Base-by-base conservation (phyloP, 2,113 vertebrate species). In the Salvator merianae region DNA sequence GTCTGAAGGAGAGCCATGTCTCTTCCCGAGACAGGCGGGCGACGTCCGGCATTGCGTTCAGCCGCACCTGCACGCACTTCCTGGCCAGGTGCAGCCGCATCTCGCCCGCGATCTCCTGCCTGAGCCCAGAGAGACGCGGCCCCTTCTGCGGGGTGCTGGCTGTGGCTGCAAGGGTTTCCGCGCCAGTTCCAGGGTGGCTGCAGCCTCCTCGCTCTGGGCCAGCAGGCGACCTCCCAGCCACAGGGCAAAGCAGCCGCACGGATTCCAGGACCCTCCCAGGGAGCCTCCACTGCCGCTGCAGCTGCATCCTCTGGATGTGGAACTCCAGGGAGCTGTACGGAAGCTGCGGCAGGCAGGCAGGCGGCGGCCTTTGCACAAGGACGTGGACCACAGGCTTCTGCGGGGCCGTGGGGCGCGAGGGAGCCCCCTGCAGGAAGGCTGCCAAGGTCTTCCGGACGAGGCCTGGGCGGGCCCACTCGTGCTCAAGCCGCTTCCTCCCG, bases 401-500 rank as follows among this genome's bases (percentile, higher is more conserved):
- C 32, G 38, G 82, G 47, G 26, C 14, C 18, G 55, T 13, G 32
- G 63, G n/a, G 7, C 5, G 28, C 10, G 32, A 24, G 18, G 82
- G 82, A 36, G 82, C 26, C 18, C 47, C 69, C 12, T 40, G 47
- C 47, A 77, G 38, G 65, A 84, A 84, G 32, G 63, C 34, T 2
- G 10, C 6, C 74, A 84, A 28, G 22, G 82, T 55, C n/a, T 53
- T 84, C 63, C 38, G 82, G 22, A 84, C n/a, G 2, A 77, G 74
- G 18, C 26, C 10, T 5, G 82, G 82, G 10, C 69, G 20, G 34
- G 65, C 82, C 82, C 74, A 84, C 7, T 24, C 26, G 1, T 70
- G 82, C 65, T 70, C 32, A 32, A 84, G 47, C 36, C 66, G 59
- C 82, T 84, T 84, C 50, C n/a, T 77, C 13, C 28, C 14, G 18